phyloP scores from a whole-genome alignment of 2,888 invertebrate genomes.

The Meghimatium bilineatum region DNA sequence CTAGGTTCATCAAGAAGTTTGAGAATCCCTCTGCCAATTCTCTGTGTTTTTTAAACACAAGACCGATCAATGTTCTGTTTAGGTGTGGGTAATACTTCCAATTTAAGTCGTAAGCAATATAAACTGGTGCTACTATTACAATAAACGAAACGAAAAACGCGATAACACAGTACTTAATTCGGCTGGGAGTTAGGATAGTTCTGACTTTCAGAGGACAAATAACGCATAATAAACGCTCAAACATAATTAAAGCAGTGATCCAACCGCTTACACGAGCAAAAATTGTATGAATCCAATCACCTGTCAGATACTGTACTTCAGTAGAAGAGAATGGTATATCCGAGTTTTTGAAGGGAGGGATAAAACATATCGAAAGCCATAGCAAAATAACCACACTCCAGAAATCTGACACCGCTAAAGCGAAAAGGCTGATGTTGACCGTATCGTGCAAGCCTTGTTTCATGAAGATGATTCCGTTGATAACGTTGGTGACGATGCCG shows the following conservation, averaged over 20 bases:
- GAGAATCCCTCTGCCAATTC: slow-evolving; percentile 12
- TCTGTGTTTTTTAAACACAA: neutral
- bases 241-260: slow-evolving; percentile 21
- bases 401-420: neutral
- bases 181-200: neutral
- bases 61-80: slow-evolving; percentile 9
- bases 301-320: slow-evolving; percentile 19
- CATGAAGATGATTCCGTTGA: slow-evolving; percentile 31
- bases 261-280: slow-evolving; percentile 18
- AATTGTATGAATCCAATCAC: slow-evolving; percentile 1
- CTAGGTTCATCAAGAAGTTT: slow-evolving; percentile 14
- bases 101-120: neutral
- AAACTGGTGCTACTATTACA: slow-evolving; percentile 6
- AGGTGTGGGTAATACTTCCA: slow-evolving; percentile 4
- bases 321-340: neutral
- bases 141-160: neutral
- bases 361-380: neutral
- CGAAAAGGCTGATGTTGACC: slow-evolving; percentile 10
- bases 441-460: slow-evolving; percentile 20
- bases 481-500: slow-evolving; percentile 32
- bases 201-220: slow-evolving; percentile 17
- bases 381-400: neutral
- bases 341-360: neutral
- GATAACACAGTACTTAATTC: slow-evolving; percentile 10
- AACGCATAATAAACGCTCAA: slow-evolving; percentile 14